phyloP scores from a whole-genome alignment of 1,140 invertebrate species.

The Fragariocoptes setiger region DNA sequence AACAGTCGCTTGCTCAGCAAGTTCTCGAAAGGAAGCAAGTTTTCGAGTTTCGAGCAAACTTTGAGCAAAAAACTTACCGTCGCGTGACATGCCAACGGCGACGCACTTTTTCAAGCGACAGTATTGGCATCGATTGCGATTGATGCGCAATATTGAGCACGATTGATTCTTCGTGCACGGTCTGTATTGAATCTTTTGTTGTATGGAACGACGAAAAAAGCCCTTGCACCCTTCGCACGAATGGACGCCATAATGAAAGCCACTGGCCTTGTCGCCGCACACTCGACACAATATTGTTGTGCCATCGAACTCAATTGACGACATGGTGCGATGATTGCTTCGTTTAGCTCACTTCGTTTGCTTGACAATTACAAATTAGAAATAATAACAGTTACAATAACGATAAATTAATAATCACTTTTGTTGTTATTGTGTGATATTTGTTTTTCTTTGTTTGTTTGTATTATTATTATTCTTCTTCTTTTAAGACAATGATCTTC shows the following conservation, averaged over 20 bases:
- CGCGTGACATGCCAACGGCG: conserved; percentile 85
- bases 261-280: conserved; percentile 95
- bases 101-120: conserved; percentile 93
- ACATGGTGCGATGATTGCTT: no score
- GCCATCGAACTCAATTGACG: conserved; percentile 79
- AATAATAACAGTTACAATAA: no score
- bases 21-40: not conserved
- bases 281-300: conserved; percentile 87
- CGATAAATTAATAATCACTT: no score
- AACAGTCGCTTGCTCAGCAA: no score
- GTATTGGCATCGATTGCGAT: conserved; percentile 82
- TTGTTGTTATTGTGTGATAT: no score
- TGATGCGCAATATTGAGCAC: conserved; percentile 78
- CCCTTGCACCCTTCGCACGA: conserved; percentile 95
- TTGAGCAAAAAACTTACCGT: conserved; percentile 55
- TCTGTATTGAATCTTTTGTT: conserved; percentile 89
- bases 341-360: no score
- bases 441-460: no score
- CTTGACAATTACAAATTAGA: no score
- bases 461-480: no score
- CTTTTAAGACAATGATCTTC: no score
- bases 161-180: conserved; percentile 91
- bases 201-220: conserved; percentile 48
- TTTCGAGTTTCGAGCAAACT: not conserved
- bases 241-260: conserved; percentile 96